Evolutionary conservation across 1,140 invertebrate genomes (phyloP), one percentile per base, ranked within the genome.

Genomic region (Daktulosphaira vitifoliae): DNA sequence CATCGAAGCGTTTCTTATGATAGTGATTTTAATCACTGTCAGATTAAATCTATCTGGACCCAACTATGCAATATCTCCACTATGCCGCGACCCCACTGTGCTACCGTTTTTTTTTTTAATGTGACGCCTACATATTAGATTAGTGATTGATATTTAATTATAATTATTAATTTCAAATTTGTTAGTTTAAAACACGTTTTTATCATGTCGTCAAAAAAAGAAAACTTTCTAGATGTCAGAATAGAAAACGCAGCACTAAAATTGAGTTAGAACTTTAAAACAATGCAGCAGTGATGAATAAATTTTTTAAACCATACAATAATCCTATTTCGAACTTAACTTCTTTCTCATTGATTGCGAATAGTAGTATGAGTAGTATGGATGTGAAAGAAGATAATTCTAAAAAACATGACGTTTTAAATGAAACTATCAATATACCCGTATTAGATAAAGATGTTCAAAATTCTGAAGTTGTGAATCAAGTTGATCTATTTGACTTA

Each of bases 131-230:
- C n/a, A n/a, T n/a, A n/a, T n/a, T n/a, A n/a, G n/a, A n/a, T n/a
- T n/a, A n/a, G n/a, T n/a, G n/a, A n/a, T n/a, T n/a, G n/a, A n/a
- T n/a, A n/a, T n/a, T n/a, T n/a, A n/a, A n/a, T n/a, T n/a, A n/a
- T n/a, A n/a, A n/a, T n/a, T n/a, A n/a, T n/a, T n/a, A n/a, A n/a
- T n/a, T n/a, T n/a, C n/a, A n/a, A n/a, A n/a, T n/a, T n/a, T n/a
- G n/a, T n/a, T n/a, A n/a, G n/a, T n/a, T n/a, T n/a, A n/a, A n/a
- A n/a, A n/a, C n/a, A n/a, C n/a, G n/a, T n/a, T n/a, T n/a, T n/a
- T n/a, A n/a, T n/a, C n/a, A 50, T 50, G 48, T 25, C 48, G 20
- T 15, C 48, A 25, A 50, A 50, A 50, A 50, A 50, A 50, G 48
- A 26, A 50, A 50, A 25, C 48, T 13, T 23, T 50, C 23, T 9